A percentile compares a stretch with the other conserved stretches of the same genome.
Conservation (phyloP, 2,888 invertebrate genomes). For the Melanostoma scalare region DNA sequence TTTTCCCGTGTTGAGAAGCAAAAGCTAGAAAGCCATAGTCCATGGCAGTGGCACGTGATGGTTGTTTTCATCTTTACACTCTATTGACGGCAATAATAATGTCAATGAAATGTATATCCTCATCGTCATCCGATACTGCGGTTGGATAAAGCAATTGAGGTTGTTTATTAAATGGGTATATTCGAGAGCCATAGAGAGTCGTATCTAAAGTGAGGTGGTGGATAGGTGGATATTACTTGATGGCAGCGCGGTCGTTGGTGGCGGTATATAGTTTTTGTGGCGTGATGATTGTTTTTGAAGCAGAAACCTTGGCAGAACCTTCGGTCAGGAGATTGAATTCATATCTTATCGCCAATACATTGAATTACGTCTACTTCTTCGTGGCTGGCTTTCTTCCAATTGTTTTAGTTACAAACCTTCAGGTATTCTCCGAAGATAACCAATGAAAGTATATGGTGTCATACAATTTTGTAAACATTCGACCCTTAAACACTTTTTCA, state of each 20-base stretch:
- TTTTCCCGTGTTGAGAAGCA: too few species aligned
- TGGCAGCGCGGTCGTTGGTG: background rate
- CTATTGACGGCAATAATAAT: slow-evolving; percentile 61
- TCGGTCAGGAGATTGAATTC: too few species aligned
- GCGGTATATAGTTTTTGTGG: background rate
- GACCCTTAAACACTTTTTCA: too few species aligned
- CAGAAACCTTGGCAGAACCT: background rate
- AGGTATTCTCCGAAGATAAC: too few species aligned
- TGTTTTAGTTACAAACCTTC: too few species aligned
- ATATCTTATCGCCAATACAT: too few species aligned
- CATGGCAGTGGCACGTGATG: slow-evolving; percentile 63
- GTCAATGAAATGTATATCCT: slow-evolving; percentile 60
- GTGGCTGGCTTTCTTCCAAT: too few species aligned
- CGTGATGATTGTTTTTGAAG: background rate
- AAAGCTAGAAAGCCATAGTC: slow-evolving; percentile 14
- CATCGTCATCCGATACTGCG: slow-evolving; percentile 56
- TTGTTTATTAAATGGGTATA: slow-evolving; percentile 43
- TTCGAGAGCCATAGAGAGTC: background rate
- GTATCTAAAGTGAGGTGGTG: too few species aligned
- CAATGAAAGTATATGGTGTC: too few species aligned
- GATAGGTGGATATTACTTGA: background rate
- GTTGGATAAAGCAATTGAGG: slow-evolving; percentile 55
- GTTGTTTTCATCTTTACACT: slow-evolving; percentile 60
- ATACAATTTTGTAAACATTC: too few species aligned
- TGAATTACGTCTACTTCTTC: too few species aligned